Percentiles rank a stretch among this genome's conserved stretches.
These are phyloP conservation scores for Stichodactyla helianthus DNA, from an alignment of 64 coral and sea anemone species.

Conservation along the genomic window DNA sequence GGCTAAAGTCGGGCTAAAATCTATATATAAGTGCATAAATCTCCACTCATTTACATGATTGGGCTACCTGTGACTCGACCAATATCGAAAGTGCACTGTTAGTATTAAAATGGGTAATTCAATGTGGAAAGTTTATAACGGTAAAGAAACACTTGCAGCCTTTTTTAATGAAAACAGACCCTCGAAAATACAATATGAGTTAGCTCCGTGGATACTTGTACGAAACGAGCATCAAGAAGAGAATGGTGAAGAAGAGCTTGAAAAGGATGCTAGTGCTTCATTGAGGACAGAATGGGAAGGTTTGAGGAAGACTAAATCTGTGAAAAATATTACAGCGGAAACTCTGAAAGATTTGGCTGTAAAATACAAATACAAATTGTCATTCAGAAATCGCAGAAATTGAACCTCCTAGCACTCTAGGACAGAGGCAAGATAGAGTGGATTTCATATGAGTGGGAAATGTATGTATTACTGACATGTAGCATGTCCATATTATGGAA, in stretches of 20 bases:
- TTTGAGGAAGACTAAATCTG: neutral
- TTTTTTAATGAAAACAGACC: slow-evolving; percentile 19
- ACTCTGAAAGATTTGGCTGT: slow-evolving; percentile 7
- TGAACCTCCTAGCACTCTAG: too few species aligned
- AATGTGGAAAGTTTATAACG: neutral
- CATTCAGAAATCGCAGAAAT: too few species aligned
- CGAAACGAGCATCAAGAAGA: neutral
- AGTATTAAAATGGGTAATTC: neutral
- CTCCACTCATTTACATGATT: neutral
- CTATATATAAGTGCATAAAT: too few species aligned
- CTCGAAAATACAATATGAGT: neutral
- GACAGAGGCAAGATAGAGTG: too few species aligned
- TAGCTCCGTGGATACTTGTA: neutral
- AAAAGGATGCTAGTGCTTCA: neutral
- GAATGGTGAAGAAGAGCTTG: neutral
- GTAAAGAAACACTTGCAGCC: neutral
- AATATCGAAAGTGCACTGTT: too few species aligned
- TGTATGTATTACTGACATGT: too few species aligned
- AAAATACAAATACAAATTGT: slow-evolving; percentile 17
- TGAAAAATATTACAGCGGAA: neutral
- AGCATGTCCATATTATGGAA: neutral
- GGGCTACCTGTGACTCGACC: neutral
- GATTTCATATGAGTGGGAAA: too few species aligned
- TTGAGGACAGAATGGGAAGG: neutral
- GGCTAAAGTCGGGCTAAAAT: too few species aligned